These are phyloP conservation scores for Thysanoteuthis rhombus DNA, from an alignment of 2,888 invertebrate genomes.

Conservation along the genomic window DNA sequence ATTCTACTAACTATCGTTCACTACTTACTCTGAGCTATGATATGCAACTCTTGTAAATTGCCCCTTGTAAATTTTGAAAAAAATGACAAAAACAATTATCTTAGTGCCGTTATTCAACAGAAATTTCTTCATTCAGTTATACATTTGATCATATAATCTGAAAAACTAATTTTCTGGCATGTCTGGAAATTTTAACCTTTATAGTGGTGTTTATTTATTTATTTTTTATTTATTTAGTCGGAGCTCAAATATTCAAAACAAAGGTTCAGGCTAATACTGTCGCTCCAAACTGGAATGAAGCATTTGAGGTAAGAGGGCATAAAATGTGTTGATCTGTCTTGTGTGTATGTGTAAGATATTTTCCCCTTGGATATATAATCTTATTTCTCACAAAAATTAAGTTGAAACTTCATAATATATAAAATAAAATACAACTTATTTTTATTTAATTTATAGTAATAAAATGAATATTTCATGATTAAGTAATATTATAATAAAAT, in stretches of 20 bases:
- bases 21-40: background rate
- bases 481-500: too few relatives aligned
- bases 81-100: background rate
- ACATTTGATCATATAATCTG: background rate
- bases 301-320: slow-evolving; percentile 86
- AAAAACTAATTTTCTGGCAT: background rate
- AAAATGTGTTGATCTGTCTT: background rate
- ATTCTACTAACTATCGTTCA: background rate
- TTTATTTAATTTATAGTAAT: too few relatives aligned
- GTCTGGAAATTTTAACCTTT: background rate
- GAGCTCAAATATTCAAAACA: slow-evolving; percentile 92
- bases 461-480: too few relatives aligned
- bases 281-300: slow-evolving; percentile 96
- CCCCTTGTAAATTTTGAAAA: background rate
- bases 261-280: slow-evolving; percentile 92
- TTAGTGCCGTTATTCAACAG: background rate
- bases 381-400: too few relatives aligned
- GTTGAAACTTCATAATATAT: too few relatives aligned
- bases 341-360: background rate
- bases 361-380: too few relatives aligned
- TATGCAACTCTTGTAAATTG: too few relatives aligned
- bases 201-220: background rate
- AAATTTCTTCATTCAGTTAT: background rate
- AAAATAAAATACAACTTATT: too few relatives aligned
- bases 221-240: slow-evolving; percentile 81